Percentiles rank a stretch among this genome's conserved stretches.
Evolutionary conservation across 92 coral and sea anemone species (phyloP).

Genomic region (Porites evermanni): DNA sequence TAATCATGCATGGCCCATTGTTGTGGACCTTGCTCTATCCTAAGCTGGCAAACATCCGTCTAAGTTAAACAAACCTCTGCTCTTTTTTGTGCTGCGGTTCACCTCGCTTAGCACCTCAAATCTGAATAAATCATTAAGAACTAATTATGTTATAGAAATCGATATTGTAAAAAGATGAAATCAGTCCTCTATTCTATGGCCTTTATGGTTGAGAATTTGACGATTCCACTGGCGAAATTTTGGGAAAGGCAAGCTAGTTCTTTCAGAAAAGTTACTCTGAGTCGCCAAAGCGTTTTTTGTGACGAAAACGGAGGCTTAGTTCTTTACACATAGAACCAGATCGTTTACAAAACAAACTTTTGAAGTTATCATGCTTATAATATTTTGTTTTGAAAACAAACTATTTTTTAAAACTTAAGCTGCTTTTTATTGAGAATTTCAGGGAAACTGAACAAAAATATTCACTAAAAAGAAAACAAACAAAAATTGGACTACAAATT

Average conservation of each 20-base stretch:
- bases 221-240: neutral
- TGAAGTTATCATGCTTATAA: neutral
- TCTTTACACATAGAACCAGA: slow-evolving; percentile 20
- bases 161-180: slow-evolving; percentile 39
- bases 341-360: neutral
- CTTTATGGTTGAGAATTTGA: slow-evolving; percentile 7
- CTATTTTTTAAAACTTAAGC: neutral
- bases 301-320: neutral
- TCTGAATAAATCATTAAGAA: slow-evolving; percentile 23
- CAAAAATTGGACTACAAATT: neutral
- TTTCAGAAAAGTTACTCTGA: neutral
- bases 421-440: neutral
- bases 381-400: neutral
- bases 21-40: neutral
- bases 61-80: slow-evolving; percentile 4
- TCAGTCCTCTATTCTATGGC: neutral
- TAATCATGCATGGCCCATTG: neutral
- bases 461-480: neutral
- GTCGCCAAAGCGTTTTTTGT: neutral
- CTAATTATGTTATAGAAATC: slow-evolving; percentile 45
- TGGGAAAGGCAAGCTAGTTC: neutral
- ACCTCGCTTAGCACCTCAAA: slow-evolving; percentile 29
- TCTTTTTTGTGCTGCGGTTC: slow-evolving; percentile 29
- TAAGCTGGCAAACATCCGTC: neutral
- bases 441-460: neutral